phyloP scores from a whole-genome alignment of 2,113 vertebrate genomes.

The Dromas ardeola region DNA sequence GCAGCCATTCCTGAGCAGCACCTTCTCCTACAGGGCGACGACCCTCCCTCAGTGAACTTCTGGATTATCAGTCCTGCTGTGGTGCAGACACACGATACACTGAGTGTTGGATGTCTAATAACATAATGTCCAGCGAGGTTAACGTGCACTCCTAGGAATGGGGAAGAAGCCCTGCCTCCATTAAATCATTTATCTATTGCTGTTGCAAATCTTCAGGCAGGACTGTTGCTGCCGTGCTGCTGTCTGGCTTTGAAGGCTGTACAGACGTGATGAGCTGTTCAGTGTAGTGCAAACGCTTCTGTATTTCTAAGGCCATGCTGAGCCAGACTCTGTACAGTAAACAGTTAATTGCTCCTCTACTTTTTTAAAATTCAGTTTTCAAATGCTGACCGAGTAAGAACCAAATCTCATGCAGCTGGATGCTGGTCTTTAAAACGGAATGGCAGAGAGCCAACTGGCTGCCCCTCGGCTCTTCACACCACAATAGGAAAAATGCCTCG shows the following conservation, averaged over 20 bases:
- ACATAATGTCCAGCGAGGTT: fast-evolving
- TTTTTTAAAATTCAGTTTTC: background rate
- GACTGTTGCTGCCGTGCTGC: background rate
- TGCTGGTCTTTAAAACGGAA: background rate
- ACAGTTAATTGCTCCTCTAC: background rate
- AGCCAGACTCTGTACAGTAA: background rate
- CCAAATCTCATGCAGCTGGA: background rate
- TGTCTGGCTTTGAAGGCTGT: background rate
- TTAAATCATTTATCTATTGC: background rate
- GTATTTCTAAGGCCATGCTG: background rate
- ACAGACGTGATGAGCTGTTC: background rate
- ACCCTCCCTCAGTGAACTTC: too few relatives aligned
- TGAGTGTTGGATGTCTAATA: background rate
- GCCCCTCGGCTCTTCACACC: background rate
- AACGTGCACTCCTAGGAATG: fast-evolving
- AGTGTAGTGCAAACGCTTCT: background rate
- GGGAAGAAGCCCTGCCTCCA: background rate
- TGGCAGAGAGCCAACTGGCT: background rate
- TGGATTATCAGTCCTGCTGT: fast-evolving
- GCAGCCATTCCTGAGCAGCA: background rate
- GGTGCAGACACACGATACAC: fast-evolving
- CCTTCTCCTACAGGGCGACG: background rate
- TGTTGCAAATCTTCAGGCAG: background rate
- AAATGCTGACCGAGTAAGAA: conserved; percentile 17
- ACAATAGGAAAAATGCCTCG: background rate